A percentile compares a stretch with the other conserved stretches of the same genome.
Conservation (phyloP, 2,888 invertebrate species). For the Cheilosia variabilis region DNA sequence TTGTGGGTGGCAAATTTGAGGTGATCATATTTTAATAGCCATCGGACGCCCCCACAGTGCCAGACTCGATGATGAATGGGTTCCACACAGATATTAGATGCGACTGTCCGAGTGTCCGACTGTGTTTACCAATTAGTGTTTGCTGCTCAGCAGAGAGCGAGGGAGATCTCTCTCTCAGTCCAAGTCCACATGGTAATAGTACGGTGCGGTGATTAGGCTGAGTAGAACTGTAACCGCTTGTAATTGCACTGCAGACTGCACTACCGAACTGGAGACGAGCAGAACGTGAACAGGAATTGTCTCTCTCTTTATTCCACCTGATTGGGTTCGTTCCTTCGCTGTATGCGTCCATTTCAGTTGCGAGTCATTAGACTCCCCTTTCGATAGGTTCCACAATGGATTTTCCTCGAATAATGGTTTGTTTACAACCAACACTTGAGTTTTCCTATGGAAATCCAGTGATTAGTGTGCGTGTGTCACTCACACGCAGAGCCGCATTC, state of each 20-base stretch:
- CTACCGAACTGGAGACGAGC: neutral
- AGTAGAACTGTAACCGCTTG: neutral
- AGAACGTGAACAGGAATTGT: slow-evolving; percentile 7
- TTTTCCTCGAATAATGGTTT: slow-evolving; percentile 66
- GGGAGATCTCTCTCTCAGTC: slow-evolving; percentile 19
- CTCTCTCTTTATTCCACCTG: slow-evolving; percentile 63
- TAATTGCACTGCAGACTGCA: slow-evolving; percentile 24
- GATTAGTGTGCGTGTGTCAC: slow-evolving; percentile 7
- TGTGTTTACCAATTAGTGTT: slow-evolving; percentile 26
- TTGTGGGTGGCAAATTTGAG: slow-evolving; percentile 53
- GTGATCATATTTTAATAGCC: slow-evolving; percentile 45
- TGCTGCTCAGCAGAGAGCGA: slow-evolving; percentile 1
- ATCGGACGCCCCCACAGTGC: neutral
- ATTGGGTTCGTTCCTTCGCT: slow-evolving; percentile 35
- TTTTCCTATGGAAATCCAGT: neutral
- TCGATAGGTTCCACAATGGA: slow-evolving; percentile 47
- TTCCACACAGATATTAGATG: slow-evolving; percentile 54
- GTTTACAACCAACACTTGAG: slow-evolving; percentile 68
- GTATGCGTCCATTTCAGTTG: slow-evolving; percentile 46
- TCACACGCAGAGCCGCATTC: slow-evolving; percentile 6
- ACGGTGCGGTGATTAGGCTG: neutral
- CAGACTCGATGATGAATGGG: neutral
- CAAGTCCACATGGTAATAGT: slow-evolving; percentile 32
- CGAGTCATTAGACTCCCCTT: slow-evolving; percentile 41
- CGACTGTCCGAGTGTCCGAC: too few relatives aligned